Conservation (phyloP, 2,113 vertebrate species). For the Mirza zaza region DNA sequence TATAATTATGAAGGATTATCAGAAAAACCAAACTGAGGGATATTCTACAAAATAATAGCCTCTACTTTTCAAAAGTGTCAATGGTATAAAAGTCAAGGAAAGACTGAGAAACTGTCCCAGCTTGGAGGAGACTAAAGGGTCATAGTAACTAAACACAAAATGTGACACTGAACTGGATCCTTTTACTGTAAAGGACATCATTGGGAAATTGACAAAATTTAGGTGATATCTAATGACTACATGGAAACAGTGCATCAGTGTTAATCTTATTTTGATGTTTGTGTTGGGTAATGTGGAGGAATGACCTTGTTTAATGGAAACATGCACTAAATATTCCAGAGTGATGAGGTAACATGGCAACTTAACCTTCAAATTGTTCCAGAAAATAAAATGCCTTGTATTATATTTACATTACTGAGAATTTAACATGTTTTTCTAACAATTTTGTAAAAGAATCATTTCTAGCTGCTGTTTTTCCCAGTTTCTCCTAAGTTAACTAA, state of each 20-base stretch:
- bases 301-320: background rate
- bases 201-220: background rate
- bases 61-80: background rate
- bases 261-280: background rate
- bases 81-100: background rate
- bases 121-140: background rate
- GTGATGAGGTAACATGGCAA: background rate
- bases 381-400: background rate
- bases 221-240: background rate
- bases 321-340: background rate
- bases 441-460: background rate
- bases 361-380: background rate
- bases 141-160: background rate
- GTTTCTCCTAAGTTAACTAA: background rate
- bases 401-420: background rate
- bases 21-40: background rate
- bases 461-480: background rate
- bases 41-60: background rate
- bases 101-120: background rate
- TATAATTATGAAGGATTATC: background rate
- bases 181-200: background rate
- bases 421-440: background rate
- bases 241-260: background rate
- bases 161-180: background rate
- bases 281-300: background rate